Conservation (phyloP, 1,140 invertebrate genomes). For the Telenomus remus region DNA sequence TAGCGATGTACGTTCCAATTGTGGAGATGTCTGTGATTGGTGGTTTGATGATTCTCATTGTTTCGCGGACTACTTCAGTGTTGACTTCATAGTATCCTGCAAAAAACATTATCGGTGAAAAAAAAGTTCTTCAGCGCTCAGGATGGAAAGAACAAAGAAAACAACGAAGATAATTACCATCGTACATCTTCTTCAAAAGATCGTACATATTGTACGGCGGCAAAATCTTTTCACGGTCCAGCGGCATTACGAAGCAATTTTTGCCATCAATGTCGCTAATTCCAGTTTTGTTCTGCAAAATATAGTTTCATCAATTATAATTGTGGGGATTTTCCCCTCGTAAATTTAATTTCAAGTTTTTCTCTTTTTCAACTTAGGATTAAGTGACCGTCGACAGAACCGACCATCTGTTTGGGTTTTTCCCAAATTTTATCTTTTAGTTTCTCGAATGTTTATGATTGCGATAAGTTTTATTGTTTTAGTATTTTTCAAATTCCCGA, state of each 20-base stretch:
- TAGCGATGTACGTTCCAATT: slow-evolving; percentile 82
- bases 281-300: slow-evolving; percentile 83
- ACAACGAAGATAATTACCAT: slow-evolving; percentile 72
- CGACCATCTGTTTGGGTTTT: no score
- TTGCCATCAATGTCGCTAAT: slow-evolving; percentile 87
- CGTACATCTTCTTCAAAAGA: slow-evolving; percentile 86
- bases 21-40: slow-evolving; percentile 80
- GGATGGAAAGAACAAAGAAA: neutral
- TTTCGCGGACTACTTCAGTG: slow-evolving; percentile 84
- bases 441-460: no score
- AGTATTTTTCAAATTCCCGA: no score
- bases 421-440: no score
- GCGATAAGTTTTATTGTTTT: no score
- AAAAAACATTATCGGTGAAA: slow-evolving; percentile 1
- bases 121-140: neutral
- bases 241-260: slow-evolving; percentile 92
- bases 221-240: slow-evolving; percentile 85
- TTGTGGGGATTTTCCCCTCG: no score
- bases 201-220: slow-evolving; percentile 86
- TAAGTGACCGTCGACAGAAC: no score
- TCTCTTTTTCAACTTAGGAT: no score
- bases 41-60: slow-evolving; percentile 85
- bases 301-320: slow-evolving; percentile 12
- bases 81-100: slow-evolving; percentile 89
- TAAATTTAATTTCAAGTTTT: no score